Percentiles rank a stretch among this genome's conserved stretches.
These are phyloP conservation scores for Caenorhabditis macrosperma DNA, from an alignment of 2,888 invertebrate genomes.

Conservation along the genomic window DNA sequence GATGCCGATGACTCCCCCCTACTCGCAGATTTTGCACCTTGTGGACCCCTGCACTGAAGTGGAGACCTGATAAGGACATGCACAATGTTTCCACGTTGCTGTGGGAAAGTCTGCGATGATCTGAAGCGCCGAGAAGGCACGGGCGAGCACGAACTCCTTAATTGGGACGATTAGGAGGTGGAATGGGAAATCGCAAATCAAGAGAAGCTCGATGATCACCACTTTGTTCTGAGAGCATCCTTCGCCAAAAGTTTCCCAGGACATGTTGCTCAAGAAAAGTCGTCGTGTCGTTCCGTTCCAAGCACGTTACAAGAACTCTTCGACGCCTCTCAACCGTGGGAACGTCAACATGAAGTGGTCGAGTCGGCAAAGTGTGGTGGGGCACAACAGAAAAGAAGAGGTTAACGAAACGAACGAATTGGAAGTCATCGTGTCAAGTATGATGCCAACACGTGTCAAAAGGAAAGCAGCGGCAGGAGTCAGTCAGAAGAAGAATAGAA, in stretches of 20 bases:
- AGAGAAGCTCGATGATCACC: slow-evolving; percentile 18
- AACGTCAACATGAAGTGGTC: slow-evolving; percentile 35
- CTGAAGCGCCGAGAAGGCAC: slow-evolving; percentile 8
- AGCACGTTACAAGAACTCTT: slow-evolving; percentile 6
- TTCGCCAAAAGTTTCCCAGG: not conserved
- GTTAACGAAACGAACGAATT: not conserved
- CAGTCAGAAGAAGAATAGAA: slow-evolving; percentile 15
- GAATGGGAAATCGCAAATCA: slow-evolving; percentile 22
- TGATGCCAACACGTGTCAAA: slow-evolving; percentile 1
- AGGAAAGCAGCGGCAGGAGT: not conserved
- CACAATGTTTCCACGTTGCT: not conserved
- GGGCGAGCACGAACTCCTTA: slow-evolving; percentile 10
- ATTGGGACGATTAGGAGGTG: slow-evolving; percentile 47
- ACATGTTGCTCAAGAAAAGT: slow-evolving; percentile 9
- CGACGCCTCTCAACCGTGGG: slow-evolving; percentile 37
- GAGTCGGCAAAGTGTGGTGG: slow-evolving; percentile 6
- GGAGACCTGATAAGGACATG: not conserved
- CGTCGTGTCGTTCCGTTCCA: slow-evolving; percentile 10
- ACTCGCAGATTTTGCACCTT: slow-evolving; percentile 9
- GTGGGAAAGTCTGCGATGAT: too few species aligned
- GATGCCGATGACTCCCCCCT: slow-evolving; percentile 15
- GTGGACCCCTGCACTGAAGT: not conserved
- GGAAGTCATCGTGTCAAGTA: slow-evolving; percentile 18
- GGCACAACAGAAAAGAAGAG: slow-evolving; percentile 4
- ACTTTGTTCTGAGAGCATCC: not conserved